Evolutionary conservation across 2,888 invertebrate species (phyloP), one percentile per base, ranked within the genome.

Genomic region (Zelleria hepariella): DNA sequence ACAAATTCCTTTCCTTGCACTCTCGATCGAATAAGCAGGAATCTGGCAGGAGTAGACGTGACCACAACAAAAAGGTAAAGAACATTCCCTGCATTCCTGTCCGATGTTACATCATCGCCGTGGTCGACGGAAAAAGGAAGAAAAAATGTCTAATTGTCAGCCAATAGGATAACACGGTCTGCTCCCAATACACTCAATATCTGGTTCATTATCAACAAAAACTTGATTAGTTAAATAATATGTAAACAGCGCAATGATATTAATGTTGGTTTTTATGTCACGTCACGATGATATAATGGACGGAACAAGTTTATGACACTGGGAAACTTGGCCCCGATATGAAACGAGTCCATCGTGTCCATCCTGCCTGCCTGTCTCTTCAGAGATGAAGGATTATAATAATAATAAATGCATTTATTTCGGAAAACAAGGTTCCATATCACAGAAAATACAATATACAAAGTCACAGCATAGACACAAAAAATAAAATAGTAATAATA

Each of bases 101-200:
- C 25, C 24, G 15, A 8, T 23, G 32, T 62, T 27, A 60, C 62
- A 54, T 58, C 58, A 62, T 24, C 53, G 15, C n/a, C 23, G 58
- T 57, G 55, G 56, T 53, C 54, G 32, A 61, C 57, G 32, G 54
- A 59, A 62, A 62, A 60, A 54, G n/a, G n/a, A n/a, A 47, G 58
- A 62, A 49, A 32, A 59, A 62, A 60, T 61, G 10, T 51, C 26
- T 32, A 26, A 55, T 55, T 55, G 27, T 26, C 5, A 20, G 6
- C 55, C 55, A n/a, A 55, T 18, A 32, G 27, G 53, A 53, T 25
- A n/a, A 25, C 4, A 10, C 23, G 27, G 55, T 26, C 20, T 55
- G n/a, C 26, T 55, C 55, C 55, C n/a, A 27, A 15, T n/a, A n/a
- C n/a, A n/a, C 10, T 42, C 32, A 15, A 42, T 15, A 42, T 15